Percentiles rank a stretch among this genome's conserved stretches.
Evolutionary conservation across 1,140 invertebrate genomes (phyloP).

Genomic region (Drosophila repletoides): DNA sequence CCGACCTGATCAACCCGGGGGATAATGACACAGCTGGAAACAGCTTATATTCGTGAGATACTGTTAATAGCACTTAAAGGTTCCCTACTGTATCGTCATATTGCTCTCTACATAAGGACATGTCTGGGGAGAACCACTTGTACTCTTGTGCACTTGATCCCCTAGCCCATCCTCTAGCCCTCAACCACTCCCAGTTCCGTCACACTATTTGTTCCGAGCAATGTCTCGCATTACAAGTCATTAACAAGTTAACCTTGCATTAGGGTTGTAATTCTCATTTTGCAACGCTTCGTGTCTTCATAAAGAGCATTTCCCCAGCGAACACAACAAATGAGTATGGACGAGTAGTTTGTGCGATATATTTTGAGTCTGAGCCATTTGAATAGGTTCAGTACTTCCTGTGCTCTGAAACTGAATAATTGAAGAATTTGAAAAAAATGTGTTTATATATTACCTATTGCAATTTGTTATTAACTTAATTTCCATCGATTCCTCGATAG

Average conservation of each 20-base stretch:
- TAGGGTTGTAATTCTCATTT: neutral
- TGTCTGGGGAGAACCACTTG: constrained; percentile 13
- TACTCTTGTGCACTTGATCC: too few species aligned
- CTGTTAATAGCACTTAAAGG: constrained; percentile 11
- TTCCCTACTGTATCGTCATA: too few species aligned
- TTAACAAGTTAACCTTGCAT: constrained; percentile 1
- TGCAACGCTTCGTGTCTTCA: neutral
- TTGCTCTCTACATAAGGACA: constrained; percentile 3
- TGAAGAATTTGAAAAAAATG: too few species aligned
- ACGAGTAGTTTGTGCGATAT: too few species aligned
- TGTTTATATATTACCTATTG: too few species aligned
- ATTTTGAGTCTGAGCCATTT: too few species aligned
- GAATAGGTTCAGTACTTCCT: too few species aligned
- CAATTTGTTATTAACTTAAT: too few species aligned
- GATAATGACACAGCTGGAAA: neutral
- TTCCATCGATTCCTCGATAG: too few species aligned
- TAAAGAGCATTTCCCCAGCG: constrained; percentile 3
- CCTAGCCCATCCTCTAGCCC: too few species aligned
- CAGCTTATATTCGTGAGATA: neutral
- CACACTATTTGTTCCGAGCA: neutral
- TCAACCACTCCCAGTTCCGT: neutral
- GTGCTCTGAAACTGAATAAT: too few species aligned
- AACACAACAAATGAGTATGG: neutral
- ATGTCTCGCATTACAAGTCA: constrained; percentile 15
- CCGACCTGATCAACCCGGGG: neutral